Conservation (phyloP, 1,140 invertebrate genomes). For the Halictus rubicundus region DNA sequence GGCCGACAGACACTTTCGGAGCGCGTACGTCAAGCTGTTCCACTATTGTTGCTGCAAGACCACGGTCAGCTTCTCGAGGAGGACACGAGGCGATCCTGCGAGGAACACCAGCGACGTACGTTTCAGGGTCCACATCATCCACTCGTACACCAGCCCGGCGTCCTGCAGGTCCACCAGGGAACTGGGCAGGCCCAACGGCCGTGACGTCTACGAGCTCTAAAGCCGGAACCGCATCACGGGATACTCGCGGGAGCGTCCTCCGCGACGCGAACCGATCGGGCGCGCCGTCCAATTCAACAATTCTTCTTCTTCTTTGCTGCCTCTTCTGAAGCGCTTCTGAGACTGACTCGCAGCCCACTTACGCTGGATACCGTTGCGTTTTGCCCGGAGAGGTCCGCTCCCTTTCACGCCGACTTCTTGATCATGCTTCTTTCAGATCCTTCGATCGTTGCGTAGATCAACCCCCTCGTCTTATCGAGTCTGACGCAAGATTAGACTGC, state of each 20-base stretch:
- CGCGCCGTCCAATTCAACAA: constrained; percentile 49
- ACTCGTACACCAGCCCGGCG: constrained; percentile 84
- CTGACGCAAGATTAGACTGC: too few relatives aligned
- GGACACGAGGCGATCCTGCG: constrained; percentile 82
- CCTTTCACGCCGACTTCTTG: too few relatives aligned
- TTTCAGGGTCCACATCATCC: constrained; percentile 88
- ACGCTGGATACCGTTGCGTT: not conserved
- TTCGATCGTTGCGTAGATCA: too few relatives aligned
- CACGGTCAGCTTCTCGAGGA: constrained; percentile 86
- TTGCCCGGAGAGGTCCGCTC: not conserved
- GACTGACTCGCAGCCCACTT: not conserved
- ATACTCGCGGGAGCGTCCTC: not conserved
- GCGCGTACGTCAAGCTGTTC: constrained; percentile 88
- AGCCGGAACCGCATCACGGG: not conserved
- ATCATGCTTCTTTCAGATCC: too few relatives aligned
- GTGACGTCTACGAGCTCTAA: constrained; percentile 83
- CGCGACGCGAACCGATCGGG: constrained; percentile 34
- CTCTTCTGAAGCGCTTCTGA: not conserved
- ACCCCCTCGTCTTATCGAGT: too few relatives aligned
- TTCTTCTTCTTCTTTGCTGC: constrained; percentile 11
- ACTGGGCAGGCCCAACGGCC: constrained; percentile 75
- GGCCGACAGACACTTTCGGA: constrained; percentile 86
- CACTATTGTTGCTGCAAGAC: constrained; percentile 93
- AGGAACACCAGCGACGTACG: constrained; percentile 84
- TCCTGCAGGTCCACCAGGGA: constrained; percentile 72